These are phyloP conservation scores for Isaurus tuberculatus DNA, from an alignment of 92 coral and sea anemone genomes.

Conservation along the genomic window DNA sequence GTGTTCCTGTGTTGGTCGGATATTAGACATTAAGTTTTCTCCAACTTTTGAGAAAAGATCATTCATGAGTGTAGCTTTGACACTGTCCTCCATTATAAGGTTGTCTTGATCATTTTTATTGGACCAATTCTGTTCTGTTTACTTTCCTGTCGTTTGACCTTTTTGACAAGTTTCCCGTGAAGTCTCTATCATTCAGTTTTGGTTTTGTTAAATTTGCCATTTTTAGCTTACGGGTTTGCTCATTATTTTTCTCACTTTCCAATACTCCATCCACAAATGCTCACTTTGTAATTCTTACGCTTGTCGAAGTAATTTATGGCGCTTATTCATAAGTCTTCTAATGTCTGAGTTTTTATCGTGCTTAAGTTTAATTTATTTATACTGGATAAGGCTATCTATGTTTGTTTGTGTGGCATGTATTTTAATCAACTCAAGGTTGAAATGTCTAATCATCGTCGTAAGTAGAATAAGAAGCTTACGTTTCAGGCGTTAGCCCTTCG, in stretches of 20 bases:
- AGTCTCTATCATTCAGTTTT: slow-evolving; percentile 37
- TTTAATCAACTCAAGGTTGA: too few species aligned
- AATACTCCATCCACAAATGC: not conserved
- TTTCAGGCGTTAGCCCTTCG: too few species aligned
- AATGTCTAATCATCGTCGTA: too few species aligned
- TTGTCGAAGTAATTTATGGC: not conserved
- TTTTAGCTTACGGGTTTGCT: not conserved
- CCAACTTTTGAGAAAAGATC: slow-evolving; percentile 2
- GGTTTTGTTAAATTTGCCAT: not conserved
- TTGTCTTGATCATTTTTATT: slow-evolving; percentile 50
- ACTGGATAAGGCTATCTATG: too few species aligned
- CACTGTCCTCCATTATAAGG: slow-evolving; percentile 26
- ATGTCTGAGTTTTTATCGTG: not conserved
- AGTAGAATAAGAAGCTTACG: too few species aligned
- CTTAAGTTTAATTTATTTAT: too few species aligned
- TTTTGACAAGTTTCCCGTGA: slow-evolving; percentile 56
- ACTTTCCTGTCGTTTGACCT: slow-evolving; percentile 33
- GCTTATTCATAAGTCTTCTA: not conserved
- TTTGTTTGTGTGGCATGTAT: too few species aligned
- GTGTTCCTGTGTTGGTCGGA: not conserved
- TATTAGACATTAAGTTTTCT: not conserved
- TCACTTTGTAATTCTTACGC: not conserved
- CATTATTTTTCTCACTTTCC: not conserved
- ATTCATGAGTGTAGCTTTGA: slow-evolving; percentile 63
- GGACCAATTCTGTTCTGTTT: slow-evolving; percentile 55